These are phyloP conservation scores for Pseudeuparius sepicola DNA, from an alignment of 2,888 invertebrate species.

Conservation along the genomic window DNA sequence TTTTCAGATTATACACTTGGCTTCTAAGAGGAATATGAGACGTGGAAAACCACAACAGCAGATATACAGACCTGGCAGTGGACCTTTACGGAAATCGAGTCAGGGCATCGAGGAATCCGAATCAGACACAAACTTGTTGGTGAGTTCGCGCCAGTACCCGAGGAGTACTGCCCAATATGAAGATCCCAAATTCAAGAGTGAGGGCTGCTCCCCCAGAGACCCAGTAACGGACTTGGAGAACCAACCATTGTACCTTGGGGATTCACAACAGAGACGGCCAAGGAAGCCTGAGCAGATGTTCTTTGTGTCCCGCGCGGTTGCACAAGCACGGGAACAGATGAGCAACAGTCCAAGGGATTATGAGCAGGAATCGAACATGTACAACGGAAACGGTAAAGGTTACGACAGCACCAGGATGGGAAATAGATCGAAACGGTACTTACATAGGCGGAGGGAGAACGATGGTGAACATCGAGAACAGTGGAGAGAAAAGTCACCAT, in stretches of 20 bases:
- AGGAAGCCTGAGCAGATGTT: constrained; percentile 47
- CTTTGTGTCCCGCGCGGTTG: constrained; percentile 39
- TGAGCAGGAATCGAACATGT: constrained; percentile 11
- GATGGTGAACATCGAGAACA: constrained; percentile 27
- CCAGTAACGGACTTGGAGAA: constrained; percentile 28
- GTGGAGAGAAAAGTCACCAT: constrained; percentile 30
- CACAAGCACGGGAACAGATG: constrained; percentile 25
- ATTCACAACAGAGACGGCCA: constrained; percentile 20
- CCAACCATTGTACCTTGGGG: constrained; percentile 25
- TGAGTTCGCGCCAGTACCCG: too few relatives aligned
- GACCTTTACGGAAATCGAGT: constrained; percentile 58
- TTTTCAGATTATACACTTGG: constrained; percentile 23
- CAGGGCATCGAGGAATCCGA: constrained; percentile 51
- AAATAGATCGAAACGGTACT: constrained; percentile 28
- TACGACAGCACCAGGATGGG: not conserved
- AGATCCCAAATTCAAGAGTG: constrained; percentile 27
- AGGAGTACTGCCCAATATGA: too few relatives aligned
- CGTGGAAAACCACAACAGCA: constrained; percentile 58
- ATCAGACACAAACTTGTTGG: constrained; percentile 31
- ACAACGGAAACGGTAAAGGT: constrained; percentile 18
- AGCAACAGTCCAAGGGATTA: not conserved
- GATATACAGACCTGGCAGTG: constrained; percentile 68
- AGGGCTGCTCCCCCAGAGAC: constrained; percentile 29
- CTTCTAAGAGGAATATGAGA: constrained; percentile 39
- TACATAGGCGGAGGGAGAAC: constrained; percentile 24